These are phyloP conservation scores for Clarias gariepinus DNA, from an alignment of 2,113 vertebrate genomes.

Conservation along the genomic window DNA sequence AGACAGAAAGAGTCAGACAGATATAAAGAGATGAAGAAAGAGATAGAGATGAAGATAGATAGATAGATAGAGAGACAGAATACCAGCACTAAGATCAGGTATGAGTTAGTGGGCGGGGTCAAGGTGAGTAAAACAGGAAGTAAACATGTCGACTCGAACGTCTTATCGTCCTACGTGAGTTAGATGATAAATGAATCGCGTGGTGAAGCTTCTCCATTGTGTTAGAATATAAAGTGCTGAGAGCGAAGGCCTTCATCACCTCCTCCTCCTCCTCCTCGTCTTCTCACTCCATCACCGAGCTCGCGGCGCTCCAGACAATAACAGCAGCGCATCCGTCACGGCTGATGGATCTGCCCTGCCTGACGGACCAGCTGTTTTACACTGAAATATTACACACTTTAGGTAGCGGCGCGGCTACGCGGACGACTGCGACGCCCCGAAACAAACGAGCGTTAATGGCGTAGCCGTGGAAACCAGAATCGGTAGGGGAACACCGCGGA, in stretches of 20 bases:
- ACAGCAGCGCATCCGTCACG: background rate
- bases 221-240: background rate
- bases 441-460: conserved; percentile 7
- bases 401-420: background rate
- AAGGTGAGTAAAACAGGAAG: background rate
- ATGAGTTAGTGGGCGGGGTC: background rate
- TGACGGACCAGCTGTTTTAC: conserved; percentile 11
- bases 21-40: conserved; percentile 3
- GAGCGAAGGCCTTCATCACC: background rate
- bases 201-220: background rate
- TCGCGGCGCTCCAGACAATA: background rate
- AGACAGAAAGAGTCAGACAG: background rate
- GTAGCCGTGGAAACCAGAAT: background rate
- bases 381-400: background rate
- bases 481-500: background rate
- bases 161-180: background rate
- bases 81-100: background rate
- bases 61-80: background rate
- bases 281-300: conserved; percentile 1
- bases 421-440: background rate
- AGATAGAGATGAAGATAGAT: background rate
- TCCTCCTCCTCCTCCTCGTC: background rate
- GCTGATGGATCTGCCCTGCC: background rate
- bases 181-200: background rate
- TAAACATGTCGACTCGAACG: background rate